A percentile compares a stretch with the other conserved stretches of the same genome.
These are phyloP conservation scores for Micromussa lordhowensis DNA, from an alignment of 92 coral and sea anemone species.

Conservation along the genomic window DNA sequence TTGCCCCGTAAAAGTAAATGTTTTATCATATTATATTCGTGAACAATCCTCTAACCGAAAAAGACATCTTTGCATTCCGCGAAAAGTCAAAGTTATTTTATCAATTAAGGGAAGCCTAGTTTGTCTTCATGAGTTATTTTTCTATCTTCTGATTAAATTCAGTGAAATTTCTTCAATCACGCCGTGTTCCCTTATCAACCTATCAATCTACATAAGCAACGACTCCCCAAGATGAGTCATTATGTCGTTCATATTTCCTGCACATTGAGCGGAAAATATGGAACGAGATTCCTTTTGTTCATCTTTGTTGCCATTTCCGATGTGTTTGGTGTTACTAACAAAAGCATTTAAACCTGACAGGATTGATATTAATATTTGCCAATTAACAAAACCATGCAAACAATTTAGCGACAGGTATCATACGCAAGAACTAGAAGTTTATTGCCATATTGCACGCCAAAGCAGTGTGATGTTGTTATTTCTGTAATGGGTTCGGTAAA, in stretches of 20 bases:
- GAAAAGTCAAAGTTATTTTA: neutral
- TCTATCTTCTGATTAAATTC: neutral
- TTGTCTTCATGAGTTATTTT: neutral
- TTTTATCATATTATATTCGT: neutral
- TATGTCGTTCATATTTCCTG: too few species aligned
- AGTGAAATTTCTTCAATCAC: neutral
- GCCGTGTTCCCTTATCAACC: neutral
- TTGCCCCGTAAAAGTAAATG: too few species aligned
- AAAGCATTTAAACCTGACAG: neutral
- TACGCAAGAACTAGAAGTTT: neutral
- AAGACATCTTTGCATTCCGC: neutral
- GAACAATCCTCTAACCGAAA: neutral
- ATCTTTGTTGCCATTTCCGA: neutral
- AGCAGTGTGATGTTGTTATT: neutral
- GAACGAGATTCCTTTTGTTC: neutral
- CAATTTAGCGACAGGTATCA: neutral
- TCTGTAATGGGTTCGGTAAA: neutral
- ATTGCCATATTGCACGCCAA: neutral
- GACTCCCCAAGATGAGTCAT: too few species aligned
- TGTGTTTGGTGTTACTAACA: neutral
- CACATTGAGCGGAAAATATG: neutral
- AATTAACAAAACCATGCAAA: neutral
- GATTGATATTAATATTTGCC: constrained; percentile 5
- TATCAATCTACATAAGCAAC: neutral
- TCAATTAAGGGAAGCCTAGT: neutral